These are phyloP conservation scores for Diabrotica balteata DNA, from an alignment of 2,888 invertebrate genomes.

Conservation along the genomic window DNA sequence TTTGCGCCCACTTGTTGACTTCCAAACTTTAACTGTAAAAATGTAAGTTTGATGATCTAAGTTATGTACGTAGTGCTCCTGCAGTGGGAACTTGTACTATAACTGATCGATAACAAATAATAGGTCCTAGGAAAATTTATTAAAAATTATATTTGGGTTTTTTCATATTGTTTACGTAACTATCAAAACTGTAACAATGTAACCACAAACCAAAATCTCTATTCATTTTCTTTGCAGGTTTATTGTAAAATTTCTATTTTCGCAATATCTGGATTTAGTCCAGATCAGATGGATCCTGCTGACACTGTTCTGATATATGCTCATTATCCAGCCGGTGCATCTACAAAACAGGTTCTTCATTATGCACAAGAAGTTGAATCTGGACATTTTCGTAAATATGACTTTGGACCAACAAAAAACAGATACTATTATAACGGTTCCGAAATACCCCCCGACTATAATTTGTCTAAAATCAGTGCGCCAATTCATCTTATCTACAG, in stretches of 20 bases:
- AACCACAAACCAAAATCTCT: no score
- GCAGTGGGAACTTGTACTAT: no score
- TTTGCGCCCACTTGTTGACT: no score
- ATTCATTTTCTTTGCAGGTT: constrained; percentile 10
- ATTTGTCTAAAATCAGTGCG: constrained; percentile 56
- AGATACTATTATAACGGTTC: constrained; percentile 49
- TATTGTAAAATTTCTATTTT: constrained; percentile 53
- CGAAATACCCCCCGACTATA: constrained; percentile 58
- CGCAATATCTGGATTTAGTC: constrained; percentile 53
- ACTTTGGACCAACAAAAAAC: constrained; percentile 60
- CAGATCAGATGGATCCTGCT: constrained; percentile 51
- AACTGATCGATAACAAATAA: no score
- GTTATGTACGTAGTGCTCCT: no score
- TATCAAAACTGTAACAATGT: no score
- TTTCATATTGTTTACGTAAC: no score
- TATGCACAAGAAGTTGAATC: constrained; percentile 71
- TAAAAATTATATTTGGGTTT: no score
- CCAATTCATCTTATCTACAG: constrained; percentile 62
- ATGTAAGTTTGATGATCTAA: no score
- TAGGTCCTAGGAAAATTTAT: no score
- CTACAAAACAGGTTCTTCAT: constrained; percentile 75
- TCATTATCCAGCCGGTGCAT: constrained; percentile 54
- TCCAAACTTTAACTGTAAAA: no score
- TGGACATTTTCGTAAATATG: constrained; percentile 62
- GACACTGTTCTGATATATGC: constrained; percentile 44